phyloP scores from a whole-genome alignment of 2,113 vertebrate species.

The Platysteira castanea region DNA sequence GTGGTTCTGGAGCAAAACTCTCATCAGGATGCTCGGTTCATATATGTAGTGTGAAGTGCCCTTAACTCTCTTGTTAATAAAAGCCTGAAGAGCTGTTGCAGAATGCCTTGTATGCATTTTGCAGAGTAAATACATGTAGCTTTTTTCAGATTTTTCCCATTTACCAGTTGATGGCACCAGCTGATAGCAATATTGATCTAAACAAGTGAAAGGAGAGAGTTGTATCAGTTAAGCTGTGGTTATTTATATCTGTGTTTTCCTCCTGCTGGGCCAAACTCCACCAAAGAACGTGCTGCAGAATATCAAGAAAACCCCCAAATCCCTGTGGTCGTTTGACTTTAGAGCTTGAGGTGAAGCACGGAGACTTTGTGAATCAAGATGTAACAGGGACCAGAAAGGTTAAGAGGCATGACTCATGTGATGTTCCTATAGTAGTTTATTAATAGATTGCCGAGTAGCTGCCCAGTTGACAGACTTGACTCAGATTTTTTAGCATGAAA shows the following conservation, averaged over 20 bases:
- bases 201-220: background rate
- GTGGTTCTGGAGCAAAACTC: background rate
- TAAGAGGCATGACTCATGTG: slow-evolving; percentile 9
- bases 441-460: slow-evolving; percentile 11
- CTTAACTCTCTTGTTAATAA: background rate
- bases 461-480: slow-evolving; percentile 7
- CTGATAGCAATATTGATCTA: background rate
- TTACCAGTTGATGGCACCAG: slow-evolving; percentile 2
- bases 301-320: background rate
- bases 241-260: background rate
- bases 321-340: background rate
- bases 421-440: slow-evolving; percentile 47
- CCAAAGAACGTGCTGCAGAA: background rate
- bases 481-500: background rate
- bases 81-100: background rate
- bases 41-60: background rate
- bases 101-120: background rate
- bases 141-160: background rate
- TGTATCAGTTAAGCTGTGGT: background rate
- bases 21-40: background rate
- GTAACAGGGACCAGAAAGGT: background rate
- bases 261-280: background rate
- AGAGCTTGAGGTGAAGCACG: background rate
- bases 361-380: background rate
- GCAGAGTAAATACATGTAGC: background rate